These are phyloP conservation scores for Gopherus flavomarginatus DNA, from an alignment of 2,113 vertebrate species.

Conservation along the genomic window DNA sequence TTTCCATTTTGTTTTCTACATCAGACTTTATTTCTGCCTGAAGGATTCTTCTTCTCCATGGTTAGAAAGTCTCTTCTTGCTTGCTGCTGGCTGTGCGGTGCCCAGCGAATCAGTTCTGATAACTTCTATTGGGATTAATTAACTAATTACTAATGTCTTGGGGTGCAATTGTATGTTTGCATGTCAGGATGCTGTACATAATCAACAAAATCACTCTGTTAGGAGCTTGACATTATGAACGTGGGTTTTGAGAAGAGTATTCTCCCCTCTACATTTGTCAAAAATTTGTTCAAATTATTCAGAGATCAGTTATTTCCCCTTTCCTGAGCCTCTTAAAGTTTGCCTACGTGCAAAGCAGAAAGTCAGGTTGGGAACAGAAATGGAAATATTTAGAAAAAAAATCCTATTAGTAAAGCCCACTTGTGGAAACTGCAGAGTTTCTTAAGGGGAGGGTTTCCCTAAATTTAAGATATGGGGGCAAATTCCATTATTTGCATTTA, in stretches of 20 bases:
- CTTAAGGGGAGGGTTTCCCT: not conserved
- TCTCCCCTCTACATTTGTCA: conserved; percentile 32
- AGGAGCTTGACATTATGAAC: conserved; percentile 43
- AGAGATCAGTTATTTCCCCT: not conserved
- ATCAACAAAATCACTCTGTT: conserved; percentile 49
- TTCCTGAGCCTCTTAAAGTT: not conserved
- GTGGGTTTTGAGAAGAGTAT: conserved; percentile 31
- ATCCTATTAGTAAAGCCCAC: not conserved
- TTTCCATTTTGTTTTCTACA: conserved; percentile 61
- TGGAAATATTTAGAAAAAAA: not conserved
- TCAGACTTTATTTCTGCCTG: conserved; percentile 60
- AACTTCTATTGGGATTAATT: conserved; percentile 73
- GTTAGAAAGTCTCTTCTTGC: conserved; percentile 33
- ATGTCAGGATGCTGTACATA: conserved; percentile 65
- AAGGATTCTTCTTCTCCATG: not conserved
- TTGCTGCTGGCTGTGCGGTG: conserved; percentile 64
- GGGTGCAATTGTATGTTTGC: conserved; percentile 57
- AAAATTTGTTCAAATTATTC: conserved; percentile 45
- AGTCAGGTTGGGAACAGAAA: not conserved
- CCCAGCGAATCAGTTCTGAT: conserved; percentile 53
- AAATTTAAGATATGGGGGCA: not conserved
- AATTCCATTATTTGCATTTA: not conserved
- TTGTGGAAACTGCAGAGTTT: not conserved
- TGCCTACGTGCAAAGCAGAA: not conserved
- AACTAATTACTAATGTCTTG: conserved; percentile 69